These are phyloP conservation scores for Clarias fuscus DNA, from an alignment of 2,797 vertebrate species.

Conservation along the genomic window DNA sequence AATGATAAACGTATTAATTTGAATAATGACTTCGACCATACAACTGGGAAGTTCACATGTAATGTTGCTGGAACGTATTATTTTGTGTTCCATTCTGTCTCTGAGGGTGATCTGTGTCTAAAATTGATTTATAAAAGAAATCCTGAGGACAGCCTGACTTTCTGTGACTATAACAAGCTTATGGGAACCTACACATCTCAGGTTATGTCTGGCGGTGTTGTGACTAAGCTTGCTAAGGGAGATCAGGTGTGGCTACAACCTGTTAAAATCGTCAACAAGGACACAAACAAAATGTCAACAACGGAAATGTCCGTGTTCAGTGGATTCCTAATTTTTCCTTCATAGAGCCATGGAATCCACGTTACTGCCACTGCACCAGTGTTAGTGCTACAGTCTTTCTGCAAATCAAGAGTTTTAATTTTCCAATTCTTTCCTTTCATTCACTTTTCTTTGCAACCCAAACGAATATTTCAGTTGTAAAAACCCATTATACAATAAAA, in stretches of 20 bases:
- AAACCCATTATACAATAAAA: constrained; percentile 33
- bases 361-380: neutral
- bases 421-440: neutral
- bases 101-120: constrained; percentile 71
- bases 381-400: neutral
- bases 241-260: constrained; percentile 74
- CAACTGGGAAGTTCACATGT: constrained; percentile 75
- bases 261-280: constrained; percentile 62
- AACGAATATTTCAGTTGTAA: neutral
- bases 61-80: constrained; percentile 77
- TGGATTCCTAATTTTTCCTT: constrained; percentile 77
- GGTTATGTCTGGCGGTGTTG: constrained; percentile 74
- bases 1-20: constrained; percentile 63
- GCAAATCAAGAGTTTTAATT: neutral
- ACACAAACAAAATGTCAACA: constrained; percentile 41
- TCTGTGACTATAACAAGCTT: constrained; percentile 76
- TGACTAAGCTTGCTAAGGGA: constrained; percentile 57
- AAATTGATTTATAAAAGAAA: neutral
- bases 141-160: constrained; percentile 49
- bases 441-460: neutral
- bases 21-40: constrained; percentile 61
- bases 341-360: neutral
- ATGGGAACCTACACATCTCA: constrained; percentile 40
- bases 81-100: constrained; percentile 73
- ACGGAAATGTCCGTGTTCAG: constrained; percentile 70